phyloP scores from a whole-genome alignment of 2,888 invertebrate genomes.

The Hesperia comma region DNA sequence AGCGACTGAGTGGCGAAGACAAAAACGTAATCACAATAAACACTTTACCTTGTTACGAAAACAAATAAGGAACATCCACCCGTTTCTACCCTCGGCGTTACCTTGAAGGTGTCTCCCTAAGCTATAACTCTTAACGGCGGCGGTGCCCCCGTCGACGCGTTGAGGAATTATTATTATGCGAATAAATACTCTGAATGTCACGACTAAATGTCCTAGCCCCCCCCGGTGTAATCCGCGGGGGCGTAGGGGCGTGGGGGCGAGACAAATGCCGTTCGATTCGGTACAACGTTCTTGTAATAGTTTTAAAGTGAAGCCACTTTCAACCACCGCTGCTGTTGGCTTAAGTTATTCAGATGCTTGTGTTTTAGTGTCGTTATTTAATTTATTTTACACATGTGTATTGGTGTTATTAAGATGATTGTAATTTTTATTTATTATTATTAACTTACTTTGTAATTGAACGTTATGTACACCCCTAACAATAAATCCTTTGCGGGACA shows the following conservation, averaged over 20 bases:
- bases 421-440: neutral
- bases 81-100: constrained; percentile 55
- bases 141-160: constrained; percentile 77
- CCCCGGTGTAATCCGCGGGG: constrained; percentile 61
- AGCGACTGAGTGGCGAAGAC: neutral
- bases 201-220: constrained; percentile 83
- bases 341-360: constrained; percentile 3
- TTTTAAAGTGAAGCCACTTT: constrained; percentile 60
- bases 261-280: constrained; percentile 62
- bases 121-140: constrained; percentile 79
- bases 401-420: too few relatives aligned
- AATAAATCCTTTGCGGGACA: too few relatives aligned
- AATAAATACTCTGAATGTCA: constrained; percentile 87
- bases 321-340: constrained; percentile 1
- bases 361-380: neutral
- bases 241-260: constrained; percentile 42
- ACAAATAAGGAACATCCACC: constrained; percentile 54
- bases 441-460: too few relatives aligned
- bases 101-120: constrained; percentile 76
- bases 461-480: too few relatives aligned
- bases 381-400: too few relatives aligned
- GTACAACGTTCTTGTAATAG: constrained; percentile 58
- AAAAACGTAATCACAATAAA: constrained; percentile 18
- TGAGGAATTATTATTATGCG: constrained; percentile 87
- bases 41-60: constrained; percentile 7